Percentiles rank a stretch among this genome's conserved stretches.
Evolutionary conservation across 2,888 invertebrate genomes (phyloP).

Genomic region (Phasia obesa): DNA sequence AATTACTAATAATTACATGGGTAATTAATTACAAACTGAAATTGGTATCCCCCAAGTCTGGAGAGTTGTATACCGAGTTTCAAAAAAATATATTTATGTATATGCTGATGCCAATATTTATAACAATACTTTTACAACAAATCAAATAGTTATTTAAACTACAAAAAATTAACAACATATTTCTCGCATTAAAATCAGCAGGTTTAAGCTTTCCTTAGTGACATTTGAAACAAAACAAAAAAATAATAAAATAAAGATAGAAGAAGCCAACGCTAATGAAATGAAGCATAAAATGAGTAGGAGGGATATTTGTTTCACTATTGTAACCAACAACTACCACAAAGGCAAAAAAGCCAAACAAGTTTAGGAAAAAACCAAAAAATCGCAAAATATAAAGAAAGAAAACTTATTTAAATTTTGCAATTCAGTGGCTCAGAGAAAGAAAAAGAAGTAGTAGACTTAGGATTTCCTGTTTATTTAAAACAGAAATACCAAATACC

Average conservation of each 20-base stretch:
- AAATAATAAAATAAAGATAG: slow-evolving; percentile 42
- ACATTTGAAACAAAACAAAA: no score
- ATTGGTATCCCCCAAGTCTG: no score
- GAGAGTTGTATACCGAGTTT: no score
- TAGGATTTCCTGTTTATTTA: slow-evolving; percentile 57
- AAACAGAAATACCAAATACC: slow-evolving; percentile 5
- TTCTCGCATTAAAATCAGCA: no score
- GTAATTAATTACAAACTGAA: no score
- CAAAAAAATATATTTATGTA: no score
- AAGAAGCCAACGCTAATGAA: no score
- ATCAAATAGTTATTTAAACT: neutral
- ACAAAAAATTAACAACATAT: neutral
- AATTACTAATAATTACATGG: no score
- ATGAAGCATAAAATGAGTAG: slow-evolving; percentile 69
- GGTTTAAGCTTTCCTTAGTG: no score
- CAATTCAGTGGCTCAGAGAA: slow-evolving; percentile 42
- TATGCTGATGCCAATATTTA: no score
- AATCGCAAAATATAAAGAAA: neutral
- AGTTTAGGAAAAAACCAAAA: neutral
- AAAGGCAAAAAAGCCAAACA: slow-evolving; percentile 11
- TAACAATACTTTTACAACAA: neutral
- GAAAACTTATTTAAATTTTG: slow-evolving; percentile 53
- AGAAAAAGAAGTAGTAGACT: slow-evolving; percentile 29
- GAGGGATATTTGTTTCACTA: slow-evolving; percentile 34
- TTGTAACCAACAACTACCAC: slow-evolving; percentile 12